A percentile compares a stretch with the other conserved stretches of the same genome.
These are phyloP conservation scores for Brachyalestes nurse DNA, from an alignment of 2,797 vertebrate species.

Conservation along the genomic window DNA sequence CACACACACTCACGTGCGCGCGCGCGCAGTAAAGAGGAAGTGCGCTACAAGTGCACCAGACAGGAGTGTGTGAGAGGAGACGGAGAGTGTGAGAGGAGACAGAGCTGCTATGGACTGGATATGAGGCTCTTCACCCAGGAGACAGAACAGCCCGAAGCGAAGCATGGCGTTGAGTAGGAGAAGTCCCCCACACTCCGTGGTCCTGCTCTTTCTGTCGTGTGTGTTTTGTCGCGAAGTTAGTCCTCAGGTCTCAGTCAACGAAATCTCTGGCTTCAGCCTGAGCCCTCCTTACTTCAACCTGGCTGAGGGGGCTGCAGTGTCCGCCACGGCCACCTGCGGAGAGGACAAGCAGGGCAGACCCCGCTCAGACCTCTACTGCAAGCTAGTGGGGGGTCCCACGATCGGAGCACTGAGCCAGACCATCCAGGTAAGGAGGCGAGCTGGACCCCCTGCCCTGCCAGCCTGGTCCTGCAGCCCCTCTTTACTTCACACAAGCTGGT, in stretches of 20 bases:
- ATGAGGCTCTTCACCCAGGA: conserved; percentile 4
- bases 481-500: too few relatives aligned
- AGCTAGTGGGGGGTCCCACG: conserved; percentile 88
- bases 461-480: too few relatives aligned
- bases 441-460: background rate
- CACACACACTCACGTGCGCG: too few relatives aligned
- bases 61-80: background rate
- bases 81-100: background rate
- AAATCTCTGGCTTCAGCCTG: conserved; percentile 76
- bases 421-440: conserved; percentile 81
- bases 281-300: conserved; percentile 92
- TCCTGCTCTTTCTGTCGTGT: conserved; percentile 27
- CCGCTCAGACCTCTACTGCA: conserved; percentile 87
- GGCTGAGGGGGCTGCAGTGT: conserved; percentile 78
- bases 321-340: conserved; percentile 91
- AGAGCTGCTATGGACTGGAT: conserved; percentile 15
- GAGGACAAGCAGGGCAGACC: conserved; percentile 75
- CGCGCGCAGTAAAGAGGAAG: too few relatives aligned
- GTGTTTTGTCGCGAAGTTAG: conserved; percentile 48
- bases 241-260: conserved; percentile 63
- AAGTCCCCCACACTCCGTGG: conserved; percentile 36
- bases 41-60: too few relatives aligned
- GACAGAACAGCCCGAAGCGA: background rate
- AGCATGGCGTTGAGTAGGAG: conserved; percentile 72
- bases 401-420: conserved; percentile 74